phyloP scores from a whole-genome alignment of 2,113 vertebrate genomes.

The Camelus bactrianus region DNA sequence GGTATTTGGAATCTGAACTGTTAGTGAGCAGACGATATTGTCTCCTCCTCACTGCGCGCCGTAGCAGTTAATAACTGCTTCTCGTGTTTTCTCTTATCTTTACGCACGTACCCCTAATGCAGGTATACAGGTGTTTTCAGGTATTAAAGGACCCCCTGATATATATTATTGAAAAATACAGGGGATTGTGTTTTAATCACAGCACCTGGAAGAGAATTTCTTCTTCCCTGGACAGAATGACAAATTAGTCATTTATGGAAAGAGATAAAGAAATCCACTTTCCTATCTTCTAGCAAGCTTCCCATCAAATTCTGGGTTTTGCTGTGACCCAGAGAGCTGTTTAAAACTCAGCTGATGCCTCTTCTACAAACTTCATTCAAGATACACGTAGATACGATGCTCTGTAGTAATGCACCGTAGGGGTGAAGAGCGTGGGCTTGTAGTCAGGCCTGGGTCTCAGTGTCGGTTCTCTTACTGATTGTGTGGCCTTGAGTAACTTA shows the following conservation, averaged over 20 bases:
- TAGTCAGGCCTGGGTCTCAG: not conserved
- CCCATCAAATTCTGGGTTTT: not conserved
- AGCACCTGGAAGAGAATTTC: not conserved
- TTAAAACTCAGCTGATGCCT: not conserved
- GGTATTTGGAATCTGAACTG: not conserved
- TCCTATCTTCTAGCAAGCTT: not conserved
- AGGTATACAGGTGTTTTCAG: not conserved
- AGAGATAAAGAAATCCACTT: not conserved
- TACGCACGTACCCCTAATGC: accelerated
- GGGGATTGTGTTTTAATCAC: not conserved
- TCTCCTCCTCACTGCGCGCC: accelerated
- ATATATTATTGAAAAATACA: not conserved
- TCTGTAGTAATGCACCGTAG: accelerated
- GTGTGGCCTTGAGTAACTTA: not conserved
- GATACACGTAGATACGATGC: accelerated
- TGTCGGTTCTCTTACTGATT: not conserved
- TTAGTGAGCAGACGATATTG: not conserved
- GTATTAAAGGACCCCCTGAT: not conserved
- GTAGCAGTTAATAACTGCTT: not conserved
- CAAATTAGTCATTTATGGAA: not conserved
- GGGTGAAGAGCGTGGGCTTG: not conserved
- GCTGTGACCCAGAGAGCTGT: not conserved
- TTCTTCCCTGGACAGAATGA: not conserved
- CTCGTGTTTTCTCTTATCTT: accelerated
- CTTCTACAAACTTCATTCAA: not conserved